Conservation (phyloP, 2,888 invertebrate genomes). For the Stenodema calcarata region DNA sequence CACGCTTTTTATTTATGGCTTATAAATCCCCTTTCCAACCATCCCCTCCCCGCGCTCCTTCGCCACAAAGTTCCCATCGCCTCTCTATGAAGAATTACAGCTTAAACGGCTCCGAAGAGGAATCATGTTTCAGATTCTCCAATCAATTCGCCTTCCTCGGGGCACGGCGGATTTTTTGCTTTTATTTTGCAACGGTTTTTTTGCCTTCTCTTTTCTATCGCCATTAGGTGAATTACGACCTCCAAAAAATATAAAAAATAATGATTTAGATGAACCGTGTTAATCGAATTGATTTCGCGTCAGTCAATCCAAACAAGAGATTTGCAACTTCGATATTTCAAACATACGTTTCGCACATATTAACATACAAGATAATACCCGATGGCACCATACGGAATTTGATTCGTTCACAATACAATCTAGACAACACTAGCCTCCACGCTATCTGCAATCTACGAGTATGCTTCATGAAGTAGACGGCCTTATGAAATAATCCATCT, state of each 20-base stretch:
- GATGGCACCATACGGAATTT: background rate
- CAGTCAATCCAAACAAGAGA: background rate
- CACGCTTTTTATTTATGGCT: conserved; percentile 28
- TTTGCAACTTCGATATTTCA: background rate
- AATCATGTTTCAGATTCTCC: conserved; percentile 23
- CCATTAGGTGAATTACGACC: background rate
- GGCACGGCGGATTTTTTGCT: background rate
- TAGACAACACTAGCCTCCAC: background rate
- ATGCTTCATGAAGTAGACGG: background rate
- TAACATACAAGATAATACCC: background rate
- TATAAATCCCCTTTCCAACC: conserved; percentile 39
- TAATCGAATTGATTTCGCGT: background rate
- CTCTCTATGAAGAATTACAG: conserved; percentile 30
- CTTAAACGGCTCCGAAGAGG: conserved; percentile 22
- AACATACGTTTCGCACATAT: background rate
- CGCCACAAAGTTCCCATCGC: conserved; percentile 6
- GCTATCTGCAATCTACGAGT: background rate
- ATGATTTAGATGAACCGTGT: background rate
- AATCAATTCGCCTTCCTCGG: conserved; percentile 14
- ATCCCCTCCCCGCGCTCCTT: background rate
- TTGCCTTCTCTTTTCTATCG: background rate
- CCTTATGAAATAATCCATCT: background rate
- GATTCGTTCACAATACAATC: background rate
- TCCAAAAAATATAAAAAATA: background rate
- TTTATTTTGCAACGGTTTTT: background rate